These are phyloP conservation scores for Mastacembelus armatus DNA, from an alignment of 2,797 vertebrate genomes.

Conservation along the genomic window DNA sequence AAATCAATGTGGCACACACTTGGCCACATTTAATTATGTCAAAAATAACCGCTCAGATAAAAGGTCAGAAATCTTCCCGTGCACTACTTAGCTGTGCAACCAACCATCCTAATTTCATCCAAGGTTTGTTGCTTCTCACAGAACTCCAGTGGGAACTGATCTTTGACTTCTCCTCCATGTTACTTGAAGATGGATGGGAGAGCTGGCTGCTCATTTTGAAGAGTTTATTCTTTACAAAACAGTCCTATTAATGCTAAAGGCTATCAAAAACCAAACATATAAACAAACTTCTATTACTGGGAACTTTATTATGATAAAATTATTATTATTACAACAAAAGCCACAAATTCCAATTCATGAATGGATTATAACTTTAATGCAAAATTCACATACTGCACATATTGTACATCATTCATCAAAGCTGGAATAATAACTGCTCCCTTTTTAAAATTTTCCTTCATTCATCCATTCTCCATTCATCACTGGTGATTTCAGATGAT, in stretches of 20 bases:
- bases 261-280: no score
- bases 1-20: neutral
- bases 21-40: constrained; percentile 20
- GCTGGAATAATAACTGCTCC: neutral
- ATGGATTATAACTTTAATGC: constrained; percentile 39
- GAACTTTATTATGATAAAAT: constrained; percentile 23
- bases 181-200: constrained; percentile 8
- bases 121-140: constrained; percentile 25
- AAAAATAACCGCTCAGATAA: constrained; percentile 41
- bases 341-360: constrained; percentile 28
- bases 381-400: constrained; percentile 14
- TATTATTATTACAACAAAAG: constrained; percentile 28
- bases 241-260: neutral
- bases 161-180: constrained; percentile 4
- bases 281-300: no score
- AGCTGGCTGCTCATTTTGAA: neutral
- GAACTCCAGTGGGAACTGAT: constrained; percentile 15
- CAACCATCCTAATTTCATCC: constrained; percentile 9
- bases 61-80: constrained; percentile 25
- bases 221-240: neutral
- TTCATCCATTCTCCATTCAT: constrained; percentile 14
- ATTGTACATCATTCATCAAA: constrained; percentile 28
- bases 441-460: neutral
- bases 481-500: constrained; percentile 1
- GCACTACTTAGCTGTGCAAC: constrained; percentile 24